Percentiles rank a stretch among this genome's conserved stretches.
phyloP scores from a whole-genome alignment of 2,113 vertebrate genomes.

The Ceyx margarethae region DNA sequence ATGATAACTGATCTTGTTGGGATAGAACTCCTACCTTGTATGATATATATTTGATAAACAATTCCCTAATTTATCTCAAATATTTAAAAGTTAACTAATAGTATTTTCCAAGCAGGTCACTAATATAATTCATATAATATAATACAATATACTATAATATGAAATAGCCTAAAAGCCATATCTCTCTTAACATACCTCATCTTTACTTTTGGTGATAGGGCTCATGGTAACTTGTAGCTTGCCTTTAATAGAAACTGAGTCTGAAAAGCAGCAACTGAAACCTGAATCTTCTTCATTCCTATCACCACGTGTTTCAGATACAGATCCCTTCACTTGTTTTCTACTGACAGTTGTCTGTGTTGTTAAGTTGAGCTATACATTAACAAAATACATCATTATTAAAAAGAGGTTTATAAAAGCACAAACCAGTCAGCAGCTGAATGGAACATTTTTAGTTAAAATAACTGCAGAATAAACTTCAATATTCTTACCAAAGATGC shows the following conservation, averaged over 20 bases:
- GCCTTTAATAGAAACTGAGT: slow-evolving; percentile 3
- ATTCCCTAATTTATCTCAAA: neutral
- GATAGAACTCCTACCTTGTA: neutral
- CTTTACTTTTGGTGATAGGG: neutral
- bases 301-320: neutral
- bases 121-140: neutral
- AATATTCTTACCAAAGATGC: slow-evolving; percentile 65
- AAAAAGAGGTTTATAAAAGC: neutral
- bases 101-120: neutral
- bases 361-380: slow-evolving; percentile 30
- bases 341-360: neutral
- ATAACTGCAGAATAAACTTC: neutral
- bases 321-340: slow-evolving; percentile 9
- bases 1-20: neutral
- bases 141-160: no score
- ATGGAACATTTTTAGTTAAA: neutral
- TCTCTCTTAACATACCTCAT: slow-evolving; percentile 21
- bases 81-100: neutral
- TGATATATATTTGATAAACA: neutral
- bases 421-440: neutral
- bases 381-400: neutral
- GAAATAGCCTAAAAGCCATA: neutral
- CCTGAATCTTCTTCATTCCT: neutral
- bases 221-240: slow-evolving; percentile 7
- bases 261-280: neutral